Evolutionary conservation across 2,888 invertebrate species (phyloP).

Genomic region (Argynnis bischoffii): DNA sequence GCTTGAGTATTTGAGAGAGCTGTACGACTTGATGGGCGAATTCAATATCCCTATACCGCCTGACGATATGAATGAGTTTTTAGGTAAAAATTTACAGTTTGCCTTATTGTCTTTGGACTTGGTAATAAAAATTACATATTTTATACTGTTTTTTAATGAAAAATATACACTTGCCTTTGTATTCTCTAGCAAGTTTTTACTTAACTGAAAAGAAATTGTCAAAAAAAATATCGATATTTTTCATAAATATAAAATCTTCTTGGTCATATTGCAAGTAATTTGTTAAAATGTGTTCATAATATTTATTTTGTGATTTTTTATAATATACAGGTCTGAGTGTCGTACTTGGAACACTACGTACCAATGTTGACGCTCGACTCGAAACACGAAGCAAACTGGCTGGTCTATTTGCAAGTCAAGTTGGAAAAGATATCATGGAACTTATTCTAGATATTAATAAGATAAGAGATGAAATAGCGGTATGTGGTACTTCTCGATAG

Average conservation of each 20-base stretch:
- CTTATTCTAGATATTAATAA: conserved; percentile 88
- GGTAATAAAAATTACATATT: neutral
- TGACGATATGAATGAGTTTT: conserved; percentile 86
- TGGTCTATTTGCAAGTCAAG: conserved; percentile 86
- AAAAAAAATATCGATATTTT: too few relatives aligned
- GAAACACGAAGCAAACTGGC: conserved; percentile 87
- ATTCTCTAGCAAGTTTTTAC: too few relatives aligned
- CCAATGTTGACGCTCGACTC: conserved; percentile 86
- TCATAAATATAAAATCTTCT: too few relatives aligned
- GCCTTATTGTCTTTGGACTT: neutral
- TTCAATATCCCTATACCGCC: conserved; percentile 87
- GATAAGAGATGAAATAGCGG: conserved; percentile 87
- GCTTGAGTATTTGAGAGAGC: conserved; percentile 90
- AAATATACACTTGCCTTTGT: too few relatives aligned
- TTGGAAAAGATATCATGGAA: conserved; percentile 89
- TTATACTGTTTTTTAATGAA: too few relatives aligned
- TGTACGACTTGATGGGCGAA: conserved; percentile 92
- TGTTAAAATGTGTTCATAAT: neutral
- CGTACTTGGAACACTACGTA: conserved; percentile 84
- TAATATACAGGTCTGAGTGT: conserved; percentile 80
- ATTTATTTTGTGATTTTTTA: neutral
- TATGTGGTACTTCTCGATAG: conserved; percentile 52
- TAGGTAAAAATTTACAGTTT: conserved; percentile 52
- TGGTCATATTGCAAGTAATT: too few relatives aligned
- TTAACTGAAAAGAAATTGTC: too few relatives aligned